phyloP scores from a whole-genome alignment of 2,113 vertebrate species.

The Lamprologus sp. region DNA sequence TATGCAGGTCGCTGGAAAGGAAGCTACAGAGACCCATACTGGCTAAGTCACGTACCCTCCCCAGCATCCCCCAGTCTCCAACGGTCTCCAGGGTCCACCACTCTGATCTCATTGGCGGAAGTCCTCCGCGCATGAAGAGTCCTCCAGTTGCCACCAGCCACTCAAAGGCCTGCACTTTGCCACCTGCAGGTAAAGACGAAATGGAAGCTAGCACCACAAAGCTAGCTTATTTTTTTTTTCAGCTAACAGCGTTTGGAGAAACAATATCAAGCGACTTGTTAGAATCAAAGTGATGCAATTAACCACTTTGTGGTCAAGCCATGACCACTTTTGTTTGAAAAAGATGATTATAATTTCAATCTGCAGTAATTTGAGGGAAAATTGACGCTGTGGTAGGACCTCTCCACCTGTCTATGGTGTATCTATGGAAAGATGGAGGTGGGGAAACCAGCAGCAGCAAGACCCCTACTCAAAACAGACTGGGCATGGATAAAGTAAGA shows the following conservation, averaged over 20 bases:
- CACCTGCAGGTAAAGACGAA: slow-evolving; percentile 72
- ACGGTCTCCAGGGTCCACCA: slow-evolving; percentile 74
- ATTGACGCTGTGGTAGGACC: background rate
- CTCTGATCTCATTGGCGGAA: slow-evolving; percentile 53
- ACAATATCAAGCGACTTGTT: background rate
- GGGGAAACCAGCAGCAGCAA: background rate
- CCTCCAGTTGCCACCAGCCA: slow-evolving; percentile 15
- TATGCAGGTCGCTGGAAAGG: slow-evolving; percentile 81
- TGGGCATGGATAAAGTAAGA: background rate
- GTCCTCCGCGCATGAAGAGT: slow-evolving; percentile 66
- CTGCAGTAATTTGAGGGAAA: background rate
- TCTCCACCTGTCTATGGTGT: background rate
- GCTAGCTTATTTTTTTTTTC: too few relatives aligned
- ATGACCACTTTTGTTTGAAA: background rate
- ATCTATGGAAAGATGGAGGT: background rate
- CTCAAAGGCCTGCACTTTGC: slow-evolving; percentile 78
- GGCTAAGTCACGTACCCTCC: slow-evolving; percentile 82
- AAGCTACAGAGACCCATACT: slow-evolving; percentile 80
- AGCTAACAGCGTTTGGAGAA: background rate
- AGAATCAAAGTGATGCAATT: background rate
- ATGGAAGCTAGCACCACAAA: background rate
- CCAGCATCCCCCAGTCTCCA: slow-evolving; percentile 89
- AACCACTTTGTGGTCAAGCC: background rate
- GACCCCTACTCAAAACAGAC: background rate
- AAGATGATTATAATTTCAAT: background rate